Conservation (phyloP, 2,113 vertebrate genomes). For the Bos indicus region DNA sequence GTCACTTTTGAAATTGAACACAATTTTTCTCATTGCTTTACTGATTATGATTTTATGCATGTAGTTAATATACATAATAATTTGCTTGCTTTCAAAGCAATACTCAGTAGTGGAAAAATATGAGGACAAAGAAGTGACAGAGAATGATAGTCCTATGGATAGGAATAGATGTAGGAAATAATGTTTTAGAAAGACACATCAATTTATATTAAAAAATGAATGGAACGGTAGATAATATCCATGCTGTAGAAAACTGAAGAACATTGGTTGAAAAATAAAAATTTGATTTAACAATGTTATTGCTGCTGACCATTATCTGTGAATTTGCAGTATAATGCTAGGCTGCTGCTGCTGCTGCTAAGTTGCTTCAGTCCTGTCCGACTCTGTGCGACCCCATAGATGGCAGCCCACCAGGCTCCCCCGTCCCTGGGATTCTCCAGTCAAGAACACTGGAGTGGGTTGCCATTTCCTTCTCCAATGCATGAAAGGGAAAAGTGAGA, state of each 20-base stretch:
- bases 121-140: not conserved
- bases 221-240: not conserved
- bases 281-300: not conserved
- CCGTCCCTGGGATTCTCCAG: too few relatives aligned
- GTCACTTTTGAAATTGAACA: not conserved
- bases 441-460: too few relatives aligned
- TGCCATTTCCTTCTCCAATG: too few relatives aligned
- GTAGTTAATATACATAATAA: not conserved
- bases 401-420: too few relatives aligned
- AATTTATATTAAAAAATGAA: not conserved
- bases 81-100: not conserved
- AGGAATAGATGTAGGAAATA: not conserved
- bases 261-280: not conserved
- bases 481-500: too few relatives aligned
- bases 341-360: too few relatives aligned
- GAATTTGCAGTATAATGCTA: not conserved
- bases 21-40: not conserved
- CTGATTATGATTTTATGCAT: not conserved
- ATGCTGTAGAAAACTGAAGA: not conserved
- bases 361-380: too few relatives aligned
- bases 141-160: not conserved
- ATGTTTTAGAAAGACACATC: not conserved
- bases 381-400: too few relatives aligned
- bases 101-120: not conserved
- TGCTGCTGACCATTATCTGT: not conserved